These are phyloP conservation scores for Deilephila elpenor DNA, from an alignment of 2,888 invertebrate genomes.

Conservation along the genomic window DNA sequence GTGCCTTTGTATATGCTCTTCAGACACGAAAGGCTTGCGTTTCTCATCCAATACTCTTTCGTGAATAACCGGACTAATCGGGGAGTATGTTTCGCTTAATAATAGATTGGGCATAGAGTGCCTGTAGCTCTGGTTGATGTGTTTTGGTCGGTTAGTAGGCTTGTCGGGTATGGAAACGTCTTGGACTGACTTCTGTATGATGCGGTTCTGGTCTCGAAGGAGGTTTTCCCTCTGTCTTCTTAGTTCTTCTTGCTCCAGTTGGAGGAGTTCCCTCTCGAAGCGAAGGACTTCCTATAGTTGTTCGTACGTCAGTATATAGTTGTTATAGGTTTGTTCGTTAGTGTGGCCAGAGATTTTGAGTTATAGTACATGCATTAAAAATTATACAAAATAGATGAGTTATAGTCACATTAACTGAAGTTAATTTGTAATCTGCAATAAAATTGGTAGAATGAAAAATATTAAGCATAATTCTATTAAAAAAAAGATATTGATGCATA, in stretches of 20 bases:
- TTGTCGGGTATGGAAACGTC: slow-evolving; percentile 79
- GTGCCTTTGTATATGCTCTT: slow-evolving; percentile 78
- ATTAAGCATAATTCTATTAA: not conserved
- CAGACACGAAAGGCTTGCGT: slow-evolving; percentile 77
- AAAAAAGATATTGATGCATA: too few relatives aligned
- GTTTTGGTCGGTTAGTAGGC: slow-evolving; percentile 64
- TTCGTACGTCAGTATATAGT: slow-evolving; percentile 21
- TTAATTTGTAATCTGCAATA: not conserved
- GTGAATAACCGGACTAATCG: slow-evolving; percentile 51
- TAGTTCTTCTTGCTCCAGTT: slow-evolving; percentile 91
- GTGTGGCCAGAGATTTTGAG: slow-evolving; percentile 7
- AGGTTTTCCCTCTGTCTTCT: slow-evolving; percentile 90
- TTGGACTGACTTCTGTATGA: slow-evolving; percentile 86
- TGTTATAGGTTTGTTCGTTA: not conserved
- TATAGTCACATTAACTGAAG: too few relatives aligned
- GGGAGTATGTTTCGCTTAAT: slow-evolving; percentile 63
- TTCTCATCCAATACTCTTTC: slow-evolving; percentile 67
- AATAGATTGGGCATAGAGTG: slow-evolving; percentile 82
- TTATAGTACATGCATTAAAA: too few relatives aligned
- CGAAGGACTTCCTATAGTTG: slow-evolving; percentile 87
- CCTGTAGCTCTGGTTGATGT: slow-evolving; percentile 63
- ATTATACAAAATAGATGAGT: too few relatives aligned
- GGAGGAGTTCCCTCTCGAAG: slow-evolving; percentile 91
- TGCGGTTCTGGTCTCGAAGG: slow-evolving; percentile 86
- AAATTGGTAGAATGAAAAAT: not conserved